These are phyloP conservation scores for Euleptes europaea DNA, from an alignment of 2,113 vertebrate genomes.

Conservation along the genomic window DNA sequence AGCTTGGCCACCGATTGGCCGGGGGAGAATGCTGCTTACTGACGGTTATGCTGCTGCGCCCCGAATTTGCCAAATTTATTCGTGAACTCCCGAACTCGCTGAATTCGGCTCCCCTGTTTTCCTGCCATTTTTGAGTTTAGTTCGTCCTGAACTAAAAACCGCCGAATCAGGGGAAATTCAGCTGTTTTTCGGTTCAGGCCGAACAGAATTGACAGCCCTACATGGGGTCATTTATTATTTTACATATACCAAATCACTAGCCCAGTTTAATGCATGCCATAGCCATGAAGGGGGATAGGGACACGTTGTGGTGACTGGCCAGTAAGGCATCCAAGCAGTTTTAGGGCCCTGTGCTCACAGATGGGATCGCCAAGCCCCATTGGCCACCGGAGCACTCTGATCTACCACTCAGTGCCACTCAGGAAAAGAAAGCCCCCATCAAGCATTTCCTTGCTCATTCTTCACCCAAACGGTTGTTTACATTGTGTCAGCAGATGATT, in stretches of 20 bases:
- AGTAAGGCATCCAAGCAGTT: constrained; percentile 28
- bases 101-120: no score
- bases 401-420: constrained; percentile 12
- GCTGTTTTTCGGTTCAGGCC: no score
- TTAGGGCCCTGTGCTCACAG: constrained; percentile 41
- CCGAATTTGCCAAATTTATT: no score
- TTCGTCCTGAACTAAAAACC: no score
- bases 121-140: no score
- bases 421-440: constrained; percentile 55
- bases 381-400: constrained; percentile 21
- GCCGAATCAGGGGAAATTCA: no score
- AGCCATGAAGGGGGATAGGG: constrained; percentile 63
- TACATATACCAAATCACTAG: constrained; percentile 1
- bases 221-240: no score
- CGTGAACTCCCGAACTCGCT: no score
- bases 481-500: constrained; percentile 60
- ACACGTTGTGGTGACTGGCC: constrained; percentile 42
- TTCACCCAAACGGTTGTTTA: constrained; percentile 62
- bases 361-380: constrained; percentile 46
- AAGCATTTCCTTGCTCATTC: constrained; percentile 51
- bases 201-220: no score
- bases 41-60: no score
- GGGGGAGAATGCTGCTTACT: no score
- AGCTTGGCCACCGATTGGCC: no score
- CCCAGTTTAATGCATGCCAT: constrained; percentile 42